Percentiles rank a stretch among this genome's conserved stretches.
phyloP scores from a whole-genome alignment of 2,888 invertebrate genomes.

The Balanococcus diminutus region DNA sequence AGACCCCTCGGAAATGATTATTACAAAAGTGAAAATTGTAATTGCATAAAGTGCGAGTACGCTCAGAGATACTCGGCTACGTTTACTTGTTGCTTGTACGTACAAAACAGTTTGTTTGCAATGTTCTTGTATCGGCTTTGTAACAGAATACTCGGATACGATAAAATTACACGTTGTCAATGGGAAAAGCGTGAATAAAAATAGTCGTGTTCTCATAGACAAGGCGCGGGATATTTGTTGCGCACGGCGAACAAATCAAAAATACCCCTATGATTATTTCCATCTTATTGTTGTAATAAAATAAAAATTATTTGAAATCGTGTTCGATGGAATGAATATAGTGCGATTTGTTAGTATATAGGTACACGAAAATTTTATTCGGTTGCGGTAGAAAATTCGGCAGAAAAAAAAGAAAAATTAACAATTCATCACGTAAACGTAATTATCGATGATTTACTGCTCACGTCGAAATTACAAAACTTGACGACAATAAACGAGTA shows the following conservation, averaged over 20 bases:
- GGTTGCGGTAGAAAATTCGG: not conserved
- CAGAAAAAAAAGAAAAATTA: not conserved
- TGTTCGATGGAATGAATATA: not conserved
- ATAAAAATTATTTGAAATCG: conserved; percentile 1
- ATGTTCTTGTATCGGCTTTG: not conserved
- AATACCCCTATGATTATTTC: conserved; percentile 1
- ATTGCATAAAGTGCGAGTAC: not conserved
- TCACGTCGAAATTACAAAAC: not conserved
- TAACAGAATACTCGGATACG: not conserved
- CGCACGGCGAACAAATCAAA: not conserved
- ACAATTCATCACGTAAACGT: not conserved
- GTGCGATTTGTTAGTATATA: not conserved
- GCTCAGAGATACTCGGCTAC: not conserved
- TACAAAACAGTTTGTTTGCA: not conserved
- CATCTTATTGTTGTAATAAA: not conserved
- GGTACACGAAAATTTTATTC: not conserved
- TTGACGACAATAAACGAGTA: not conserved
- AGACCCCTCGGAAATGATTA: not conserved
- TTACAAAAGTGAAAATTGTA: not conserved
- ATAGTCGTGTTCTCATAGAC: conserved; percentile 1
- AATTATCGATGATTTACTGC: not conserved
- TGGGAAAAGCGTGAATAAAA: conserved; percentile 1
- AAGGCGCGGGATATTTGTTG: not conserved
- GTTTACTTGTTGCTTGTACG: not conserved
- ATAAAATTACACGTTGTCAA: conserved; percentile 11